phyloP scores from a whole-genome alignment of 2,888 invertebrate genomes.

The Drosophila rellima region DNA sequence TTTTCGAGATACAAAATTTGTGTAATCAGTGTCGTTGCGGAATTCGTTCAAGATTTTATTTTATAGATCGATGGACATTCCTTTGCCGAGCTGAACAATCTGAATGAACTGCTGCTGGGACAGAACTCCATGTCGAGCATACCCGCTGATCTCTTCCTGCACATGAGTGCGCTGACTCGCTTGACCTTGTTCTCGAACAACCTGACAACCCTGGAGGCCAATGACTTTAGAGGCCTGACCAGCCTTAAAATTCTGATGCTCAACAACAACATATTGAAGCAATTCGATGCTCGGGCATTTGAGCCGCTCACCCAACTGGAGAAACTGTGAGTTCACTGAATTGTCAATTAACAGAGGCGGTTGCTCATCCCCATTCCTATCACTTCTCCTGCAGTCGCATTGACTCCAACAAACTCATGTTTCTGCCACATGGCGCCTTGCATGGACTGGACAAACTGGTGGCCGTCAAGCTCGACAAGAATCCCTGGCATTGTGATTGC shows the following conservation, averaged over 20 bases:
- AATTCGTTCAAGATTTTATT: not conserved
- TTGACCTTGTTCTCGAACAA: conserved; percentile 88
- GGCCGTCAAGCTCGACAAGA: conserved; percentile 88
- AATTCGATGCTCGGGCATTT: conserved; percentile 86
- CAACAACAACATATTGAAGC: conserved; percentile 88
- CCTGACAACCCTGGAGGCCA: conserved; percentile 85
- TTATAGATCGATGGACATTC: conserved; percentile 85
- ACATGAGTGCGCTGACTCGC: conserved; percentile 85
- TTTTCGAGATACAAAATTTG: not conserved
- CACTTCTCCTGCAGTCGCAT: conserved; percentile 85
- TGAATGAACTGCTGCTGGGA: conserved; percentile 87
- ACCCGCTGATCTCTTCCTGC: conserved; percentile 86
- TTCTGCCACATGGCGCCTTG: conserved; percentile 88
- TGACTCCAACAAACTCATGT: conserved; percentile 89
- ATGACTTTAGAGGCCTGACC: conserved; percentile 86
- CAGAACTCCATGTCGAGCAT: conserved; percentile 87
- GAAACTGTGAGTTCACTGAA: conserved; percentile 86
- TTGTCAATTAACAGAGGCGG: not conserved
- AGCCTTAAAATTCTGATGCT: conserved; percentile 87
- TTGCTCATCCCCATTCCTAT: conserved; percentile 5
- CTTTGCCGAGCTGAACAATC: conserved; percentile 86
- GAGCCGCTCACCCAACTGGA: conserved; percentile 85
- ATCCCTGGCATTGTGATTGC: conserved; percentile 89
- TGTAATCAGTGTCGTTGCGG: not conserved
- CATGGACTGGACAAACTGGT: conserved; percentile 87